Conservation (phyloP, 2,113 vertebrate species). For the Cephalopholis sonnerati region DNA sequence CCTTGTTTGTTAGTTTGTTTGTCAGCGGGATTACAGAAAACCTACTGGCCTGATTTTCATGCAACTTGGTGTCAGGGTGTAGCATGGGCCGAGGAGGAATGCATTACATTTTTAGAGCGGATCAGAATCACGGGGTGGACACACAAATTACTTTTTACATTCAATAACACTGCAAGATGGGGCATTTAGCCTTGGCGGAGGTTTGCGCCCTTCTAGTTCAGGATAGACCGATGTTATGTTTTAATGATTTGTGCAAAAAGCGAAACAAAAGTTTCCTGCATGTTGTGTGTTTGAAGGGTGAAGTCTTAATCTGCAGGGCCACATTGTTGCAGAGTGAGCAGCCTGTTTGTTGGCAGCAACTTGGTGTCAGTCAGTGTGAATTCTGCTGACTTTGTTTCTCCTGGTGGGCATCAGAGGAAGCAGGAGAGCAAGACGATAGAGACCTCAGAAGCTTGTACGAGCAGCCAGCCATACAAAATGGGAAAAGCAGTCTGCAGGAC, state of each 20-base stretch:
- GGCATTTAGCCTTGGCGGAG: no score
- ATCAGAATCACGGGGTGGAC: no score
- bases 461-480: constrained; percentile 51
- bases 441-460: constrained; percentile 55
- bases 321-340: constrained; percentile 32
- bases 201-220: background rate
- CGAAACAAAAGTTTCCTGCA: background rate
- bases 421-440: constrained; percentile 47
- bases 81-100: no score
- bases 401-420: constrained; percentile 52
- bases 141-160: no score
- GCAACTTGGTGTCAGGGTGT: no score
- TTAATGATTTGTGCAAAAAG: constrained; percentile 32
- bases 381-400: constrained; percentile 59
- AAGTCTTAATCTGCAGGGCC: constrained; percentile 59
- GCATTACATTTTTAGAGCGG: no score
- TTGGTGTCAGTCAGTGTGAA: constrained; percentile 43
- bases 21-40: no score
- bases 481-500: constrained; percentile 57
- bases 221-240: constrained; percentile 20
- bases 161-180: no score
- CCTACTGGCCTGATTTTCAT: no score
- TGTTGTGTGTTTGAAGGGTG: constrained; percentile 41
- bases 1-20: no score
- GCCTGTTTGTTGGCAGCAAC: constrained; percentile 41